Evolutionary conservation across 2,888 invertebrate species (phyloP).

Genomic region (Limenitis camilla): DNA sequence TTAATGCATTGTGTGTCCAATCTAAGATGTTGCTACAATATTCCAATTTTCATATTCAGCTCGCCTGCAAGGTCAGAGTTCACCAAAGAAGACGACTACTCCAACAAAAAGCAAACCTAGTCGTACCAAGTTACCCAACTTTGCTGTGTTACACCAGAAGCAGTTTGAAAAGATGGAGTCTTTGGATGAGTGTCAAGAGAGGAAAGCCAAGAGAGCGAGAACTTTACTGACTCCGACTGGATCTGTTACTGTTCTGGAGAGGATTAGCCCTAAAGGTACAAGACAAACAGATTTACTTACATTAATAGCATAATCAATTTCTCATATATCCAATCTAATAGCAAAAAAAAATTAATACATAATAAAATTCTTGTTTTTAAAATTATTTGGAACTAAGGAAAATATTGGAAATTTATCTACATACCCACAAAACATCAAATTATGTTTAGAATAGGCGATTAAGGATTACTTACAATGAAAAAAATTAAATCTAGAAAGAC

Average conservation of each 20-base stretch:
- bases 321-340: neutral
- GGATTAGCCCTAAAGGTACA: constrained; percentile 48
- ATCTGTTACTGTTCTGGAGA: constrained; percentile 34
- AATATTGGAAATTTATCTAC: no score
- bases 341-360: no score
- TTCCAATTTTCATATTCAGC: no score
- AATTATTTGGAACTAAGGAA: no score
- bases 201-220: constrained; percentile 60
- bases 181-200: constrained; percentile 73
- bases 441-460: no score
- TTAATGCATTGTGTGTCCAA: no score
- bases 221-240: constrained; percentile 54
- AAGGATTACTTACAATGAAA: no score
- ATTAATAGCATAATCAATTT: neutral
- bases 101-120: constrained; percentile 29
- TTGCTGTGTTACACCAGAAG: constrained; percentile 78
- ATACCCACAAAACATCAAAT: no score
- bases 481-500: no score
- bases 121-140: constrained; percentile 79
- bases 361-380: no score
- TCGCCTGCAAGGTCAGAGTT: constrained; percentile 35
- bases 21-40: no score
- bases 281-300: neutral
- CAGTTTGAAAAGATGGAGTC: constrained; percentile 81
- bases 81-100: constrained; percentile 35